Percentiles rank a stretch among this genome's conserved stretches.
Evolutionary conservation across 2,797 vertebrate genomes (phyloP).

Genomic region (Gouania willdenowi): DNA sequence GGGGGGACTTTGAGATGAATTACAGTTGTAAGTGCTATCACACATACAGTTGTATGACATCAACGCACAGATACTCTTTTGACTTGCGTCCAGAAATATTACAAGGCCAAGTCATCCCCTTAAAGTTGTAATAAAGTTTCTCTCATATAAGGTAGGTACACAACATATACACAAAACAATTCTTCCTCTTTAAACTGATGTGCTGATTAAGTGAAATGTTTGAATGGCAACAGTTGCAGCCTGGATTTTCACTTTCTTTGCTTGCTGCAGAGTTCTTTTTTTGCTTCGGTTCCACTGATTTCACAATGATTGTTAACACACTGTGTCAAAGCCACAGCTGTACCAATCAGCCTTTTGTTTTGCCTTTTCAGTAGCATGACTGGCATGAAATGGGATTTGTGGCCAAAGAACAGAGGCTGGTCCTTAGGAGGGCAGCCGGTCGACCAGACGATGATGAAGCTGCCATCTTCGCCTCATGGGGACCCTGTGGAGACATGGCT

Average conservation of each 20-base stretch:
- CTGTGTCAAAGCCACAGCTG: conserved; percentile 47
- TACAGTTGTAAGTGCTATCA: no score
- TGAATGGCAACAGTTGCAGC: background rate
- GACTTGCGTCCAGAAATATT: no score
- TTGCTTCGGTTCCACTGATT: conserved; percentile 56
- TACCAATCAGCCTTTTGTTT: conserved; percentile 63
- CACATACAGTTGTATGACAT: no score
- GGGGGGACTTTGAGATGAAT: no score
- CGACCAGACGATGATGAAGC: conserved; percentile 34
- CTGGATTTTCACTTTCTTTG: conserved; percentile 3
- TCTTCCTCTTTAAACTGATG: no score
- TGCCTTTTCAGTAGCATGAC: conserved; percentile 35
- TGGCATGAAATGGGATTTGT: conserved; percentile 66
- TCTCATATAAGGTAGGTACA: no score
- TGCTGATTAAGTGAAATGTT: conserved; percentile 8
- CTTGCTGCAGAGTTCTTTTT: conserved; percentile 23
- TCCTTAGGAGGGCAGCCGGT: conserved; percentile 45
- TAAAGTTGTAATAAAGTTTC: no score
- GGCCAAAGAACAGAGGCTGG: conserved; percentile 41
- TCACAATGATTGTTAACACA: conserved; percentile 51
- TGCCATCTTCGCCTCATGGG: conserved; percentile 36
- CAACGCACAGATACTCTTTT: no score
- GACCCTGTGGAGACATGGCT: conserved; percentile 44
- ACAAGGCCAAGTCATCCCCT: no score
- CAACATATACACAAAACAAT: no score